These are phyloP conservation scores for Aphyosemion australe DNA, from an alignment of 2,113 vertebrate genomes.

Conservation along the genomic window DNA sequence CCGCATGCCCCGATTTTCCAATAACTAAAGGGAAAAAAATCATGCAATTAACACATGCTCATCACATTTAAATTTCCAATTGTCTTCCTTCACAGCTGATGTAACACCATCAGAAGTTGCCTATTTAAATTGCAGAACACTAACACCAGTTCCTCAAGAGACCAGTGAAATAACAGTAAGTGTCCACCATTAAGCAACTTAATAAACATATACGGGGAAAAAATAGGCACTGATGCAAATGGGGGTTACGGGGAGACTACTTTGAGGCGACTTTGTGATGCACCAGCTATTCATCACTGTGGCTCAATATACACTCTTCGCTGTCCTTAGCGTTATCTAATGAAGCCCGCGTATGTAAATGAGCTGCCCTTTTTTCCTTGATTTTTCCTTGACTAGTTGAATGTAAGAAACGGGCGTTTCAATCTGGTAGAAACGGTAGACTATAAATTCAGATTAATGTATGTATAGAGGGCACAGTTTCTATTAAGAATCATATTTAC, in stretches of 20 bases:
- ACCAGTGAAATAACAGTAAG: conserved; percentile 80
- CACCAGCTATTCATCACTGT: conserved; percentile 97
- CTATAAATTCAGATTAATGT: conserved; percentile 58
- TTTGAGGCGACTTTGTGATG: conserved; percentile 92
- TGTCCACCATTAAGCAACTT: conserved; percentile 82
- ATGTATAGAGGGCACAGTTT: conserved; percentile 60
- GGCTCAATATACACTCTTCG: conserved; percentile 91
- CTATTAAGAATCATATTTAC: conserved; percentile 31
- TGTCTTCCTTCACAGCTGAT: conserved; percentile 61
- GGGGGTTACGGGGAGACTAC: conserved; percentile 92
- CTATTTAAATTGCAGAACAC: conserved; percentile 82
- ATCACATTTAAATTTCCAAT: conserved; percentile 36
- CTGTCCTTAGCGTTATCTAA: conserved; percentile 99
- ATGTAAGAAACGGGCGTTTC: conserved; percentile 72
- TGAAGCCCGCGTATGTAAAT: conserved; percentile 99
- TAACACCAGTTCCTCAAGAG: conserved; percentile 76
- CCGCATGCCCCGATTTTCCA: conserved; percentile 20
- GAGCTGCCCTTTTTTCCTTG: conserved; percentile 91
- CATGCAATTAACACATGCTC: conserved; percentile 57
- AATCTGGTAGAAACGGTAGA: conserved; percentile 48
- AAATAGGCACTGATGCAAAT: conserved; percentile 89
- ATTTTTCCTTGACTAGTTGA: conserved; percentile 82
- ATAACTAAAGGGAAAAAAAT: conserved; percentile 25
- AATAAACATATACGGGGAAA: conserved; percentile 74
- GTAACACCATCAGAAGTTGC: conserved; percentile 65